Percentiles rank a stretch among this genome's conserved stretches.
phyloP scores from a whole-genome alignment of 2,113 vertebrate species.

The Thinocorus orbignyianus region DNA sequence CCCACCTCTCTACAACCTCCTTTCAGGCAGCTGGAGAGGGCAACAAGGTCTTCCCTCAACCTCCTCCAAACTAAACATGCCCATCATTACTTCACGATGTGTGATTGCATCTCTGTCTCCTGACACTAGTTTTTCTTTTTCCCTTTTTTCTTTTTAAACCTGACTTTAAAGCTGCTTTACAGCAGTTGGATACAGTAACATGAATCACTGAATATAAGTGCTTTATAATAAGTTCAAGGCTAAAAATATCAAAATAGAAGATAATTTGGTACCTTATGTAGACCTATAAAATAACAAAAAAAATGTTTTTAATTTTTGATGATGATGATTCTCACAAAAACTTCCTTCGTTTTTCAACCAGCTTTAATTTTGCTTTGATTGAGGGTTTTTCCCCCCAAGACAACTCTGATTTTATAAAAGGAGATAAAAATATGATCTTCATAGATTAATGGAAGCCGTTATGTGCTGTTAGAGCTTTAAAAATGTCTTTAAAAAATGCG shows the following conservation, averaged over 20 bases:
- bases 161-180: not conserved
- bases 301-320: not conserved
- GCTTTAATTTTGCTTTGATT: not conserved
- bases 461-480: not conserved
- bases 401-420: not conserved
- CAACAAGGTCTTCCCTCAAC: too few species aligned
- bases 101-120: not conserved
- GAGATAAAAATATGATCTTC: not conserved
- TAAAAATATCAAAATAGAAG: not conserved
- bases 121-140: not conserved
- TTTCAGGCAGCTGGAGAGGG: too few species aligned
- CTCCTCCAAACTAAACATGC: too few species aligned
- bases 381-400: too few species aligned
- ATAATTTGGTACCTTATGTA: not conserved
- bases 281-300: not conserved
- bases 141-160: not conserved
- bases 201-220: not conserved
- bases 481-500: not conserved
- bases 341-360: not conserved
- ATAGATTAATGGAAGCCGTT: not conserved
- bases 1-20: too few species aligned
- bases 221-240: not conserved
- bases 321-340: not conserved
- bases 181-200: not conserved
- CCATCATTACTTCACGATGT: not conserved